A percentile compares a stretch with the other conserved stretches of the same genome.
phyloP scores from a whole-genome alignment of 2,113 vertebrate genomes.

The Atherinomorus stipes region DNA sequence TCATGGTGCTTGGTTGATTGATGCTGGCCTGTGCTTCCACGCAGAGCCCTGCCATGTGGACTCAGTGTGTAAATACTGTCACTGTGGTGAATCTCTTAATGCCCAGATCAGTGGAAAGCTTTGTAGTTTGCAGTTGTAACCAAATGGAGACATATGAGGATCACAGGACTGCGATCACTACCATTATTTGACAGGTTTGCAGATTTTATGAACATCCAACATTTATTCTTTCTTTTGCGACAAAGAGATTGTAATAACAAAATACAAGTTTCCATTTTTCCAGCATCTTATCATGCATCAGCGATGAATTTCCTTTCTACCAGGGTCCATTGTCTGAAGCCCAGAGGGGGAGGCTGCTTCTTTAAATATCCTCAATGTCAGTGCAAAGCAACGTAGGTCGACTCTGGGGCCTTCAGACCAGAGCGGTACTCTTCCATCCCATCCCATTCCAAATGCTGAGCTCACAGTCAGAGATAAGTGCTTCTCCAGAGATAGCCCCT shows the following conservation, averaged over 20 bases:
- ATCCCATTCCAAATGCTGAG: conserved; percentile 68
- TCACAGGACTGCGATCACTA: conserved; percentile 29
- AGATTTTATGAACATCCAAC: conserved; percentile 8
- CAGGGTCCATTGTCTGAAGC: conserved; percentile 61
- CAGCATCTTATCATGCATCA: conserved; percentile 44
- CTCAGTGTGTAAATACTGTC: conserved; percentile 82
- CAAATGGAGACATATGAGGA: conserved; percentile 41
- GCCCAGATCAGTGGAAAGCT: conserved; percentile 63
- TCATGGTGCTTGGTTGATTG: conserved; percentile 75
- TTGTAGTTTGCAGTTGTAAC: conserved; percentile 60
- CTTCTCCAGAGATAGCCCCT: conserved; percentile 83
- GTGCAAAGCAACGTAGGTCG: conserved; percentile 57
- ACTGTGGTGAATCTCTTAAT: conserved; percentile 72
- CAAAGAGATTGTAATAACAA: neutral
- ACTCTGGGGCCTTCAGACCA: conserved; percentile 68
- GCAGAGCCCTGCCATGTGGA: conserved; percentile 71
- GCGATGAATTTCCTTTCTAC: conserved; percentile 43
- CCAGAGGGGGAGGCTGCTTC: conserved; percentile 65
- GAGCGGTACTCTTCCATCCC: conserved; percentile 50
- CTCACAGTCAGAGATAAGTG: conserved; percentile 83
- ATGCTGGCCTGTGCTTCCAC: conserved; percentile 70
- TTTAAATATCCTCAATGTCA: conserved; percentile 79
- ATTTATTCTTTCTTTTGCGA: conserved; percentile 15
- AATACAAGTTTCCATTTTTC: conserved; percentile 27
- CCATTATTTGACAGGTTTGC: conserved; percentile 9